Evolutionary conservation across 2,113 vertebrate genomes (phyloP).

Genomic region (Pedionomus torquatus): DNA sequence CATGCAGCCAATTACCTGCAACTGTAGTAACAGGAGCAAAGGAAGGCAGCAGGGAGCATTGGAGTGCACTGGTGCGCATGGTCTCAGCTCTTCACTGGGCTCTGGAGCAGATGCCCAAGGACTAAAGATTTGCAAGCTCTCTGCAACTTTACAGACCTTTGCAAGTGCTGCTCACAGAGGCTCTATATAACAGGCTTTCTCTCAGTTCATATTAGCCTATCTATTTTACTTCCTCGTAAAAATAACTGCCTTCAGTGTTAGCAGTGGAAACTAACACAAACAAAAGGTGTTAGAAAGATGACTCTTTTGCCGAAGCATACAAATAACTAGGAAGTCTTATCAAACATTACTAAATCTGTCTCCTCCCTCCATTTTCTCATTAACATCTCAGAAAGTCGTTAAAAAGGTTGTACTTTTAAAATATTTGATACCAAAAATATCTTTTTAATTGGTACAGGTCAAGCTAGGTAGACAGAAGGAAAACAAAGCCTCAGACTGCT

Average conservation of each 20-base stretch:
- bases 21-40: rapidly evolving
- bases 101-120: background rate
- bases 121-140: background rate
- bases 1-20: background rate
- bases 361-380: background rate
- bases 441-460: background rate
- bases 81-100: background rate
- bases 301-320: background rate
- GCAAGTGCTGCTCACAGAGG: background rate
- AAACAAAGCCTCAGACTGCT: background rate
- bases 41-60: background rate
- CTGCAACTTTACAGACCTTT: background rate
- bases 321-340: background rate
- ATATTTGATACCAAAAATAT: background rate
- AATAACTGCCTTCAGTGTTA: background rate
- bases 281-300: background rate
- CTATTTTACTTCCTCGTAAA: background rate
- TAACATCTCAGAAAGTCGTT: background rate
- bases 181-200: background rate
- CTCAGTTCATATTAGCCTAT: background rate
- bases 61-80: rapidly evolving
- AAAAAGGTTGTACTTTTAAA: background rate
- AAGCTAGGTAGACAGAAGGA: background rate
- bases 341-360: background rate
- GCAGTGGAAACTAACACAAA: background rate